Evolutionary conservation across 1,140 invertebrate genomes (phyloP), one percentile per base, ranked within the genome.

Genomic region (Sycophila sp.): DNA sequence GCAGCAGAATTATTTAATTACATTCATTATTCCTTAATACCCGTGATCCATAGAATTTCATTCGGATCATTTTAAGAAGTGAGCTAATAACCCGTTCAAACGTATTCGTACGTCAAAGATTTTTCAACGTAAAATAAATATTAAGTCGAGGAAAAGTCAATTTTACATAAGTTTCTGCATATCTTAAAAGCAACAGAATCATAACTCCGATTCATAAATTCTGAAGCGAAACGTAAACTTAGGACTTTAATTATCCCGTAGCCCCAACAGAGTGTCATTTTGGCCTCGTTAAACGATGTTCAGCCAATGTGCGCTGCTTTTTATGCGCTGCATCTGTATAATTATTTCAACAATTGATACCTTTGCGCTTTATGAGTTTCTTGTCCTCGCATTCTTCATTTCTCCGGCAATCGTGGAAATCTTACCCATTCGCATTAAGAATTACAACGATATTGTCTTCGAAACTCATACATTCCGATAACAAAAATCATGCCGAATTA

Each of bases 231-330:
- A 78, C 74, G 77, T 73, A 81, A 77, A 38, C 73, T 66, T 36
- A 69, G 71, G 70, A 78, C 76, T 79, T 81, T 81, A 82, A 82
- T 79, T 79, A 77, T 74, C 81, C 78, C 80, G 81, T 81, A 81
- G 76, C 73, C 73, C 77, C 78, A 76, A 76, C 72, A 75, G 80
- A 83, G 79, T 78, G 81, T 83, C 77, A 78, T 81, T 82, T 76
- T 76, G 76, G 68, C 73, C 75, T 67, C 77, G 74, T 78, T 78
- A 79, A 80, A 67, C 74, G 77, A 81, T 78, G 76, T 75, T 68
- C 55, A 22, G 36, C 51, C 60, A 49, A 53, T 62, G 22, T 42
- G 49, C 42, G 15, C 40, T 40, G 63, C 22, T 30, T 36, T 66
- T 67, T 34, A 56, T 34, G 53, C 42, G 2, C 19, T 49, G 3